phyloP scores from a whole-genome alignment of 2,113 vertebrate genomes.

The Electrona antarctica region DNA sequence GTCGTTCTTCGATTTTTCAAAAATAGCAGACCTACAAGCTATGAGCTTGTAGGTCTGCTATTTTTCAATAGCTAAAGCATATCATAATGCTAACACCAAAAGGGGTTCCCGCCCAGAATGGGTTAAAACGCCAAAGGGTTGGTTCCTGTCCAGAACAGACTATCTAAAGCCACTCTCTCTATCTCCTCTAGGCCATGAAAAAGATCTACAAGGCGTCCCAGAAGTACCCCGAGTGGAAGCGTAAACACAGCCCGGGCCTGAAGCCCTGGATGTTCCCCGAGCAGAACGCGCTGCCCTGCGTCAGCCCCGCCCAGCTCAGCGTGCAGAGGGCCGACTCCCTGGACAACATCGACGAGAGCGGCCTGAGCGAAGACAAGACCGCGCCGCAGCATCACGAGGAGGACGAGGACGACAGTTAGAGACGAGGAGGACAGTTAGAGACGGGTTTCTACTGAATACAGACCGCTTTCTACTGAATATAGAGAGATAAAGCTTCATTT shows the following conservation, averaged over 20 bases:
- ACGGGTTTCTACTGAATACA: too few relatives aligned
- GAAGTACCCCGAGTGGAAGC: constrained; percentile 89
- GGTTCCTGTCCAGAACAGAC: too few relatives aligned
- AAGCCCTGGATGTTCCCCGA: constrained; percentile 86
- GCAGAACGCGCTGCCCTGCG: constrained; percentile 81
- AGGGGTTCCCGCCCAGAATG: too few relatives aligned
- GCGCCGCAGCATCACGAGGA: constrained; percentile 58
- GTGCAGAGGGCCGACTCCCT: constrained; percentile 81
- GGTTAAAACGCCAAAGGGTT: too few relatives aligned
- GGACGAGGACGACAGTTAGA: constrained; percentile 80
- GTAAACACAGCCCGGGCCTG: constrained; percentile 78
- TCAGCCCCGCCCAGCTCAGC: constrained; percentile 74
- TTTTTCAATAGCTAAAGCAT: too few relatives aligned
- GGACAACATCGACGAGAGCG: constrained; percentile 85
- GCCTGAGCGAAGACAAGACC: constrained; percentile 76
- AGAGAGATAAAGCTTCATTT: too few relatives aligned
- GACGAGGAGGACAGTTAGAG: constrained; percentile 73
- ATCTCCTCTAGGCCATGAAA: constrained; percentile 79
- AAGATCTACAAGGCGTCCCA: constrained; percentile 87
- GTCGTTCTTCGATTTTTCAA: too few relatives aligned
- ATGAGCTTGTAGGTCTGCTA: too few relatives aligned
- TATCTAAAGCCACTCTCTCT: neutral
- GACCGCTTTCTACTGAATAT: too few relatives aligned
- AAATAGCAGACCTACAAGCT: too few relatives aligned
- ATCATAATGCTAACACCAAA: too few relatives aligned